A percentile compares a stretch with the other conserved stretches of the same genome.
These are phyloP conservation scores for Nothoprocta pentlandii DNA, from an alignment of 2,113 vertebrate genomes.

Conservation along the genomic window DNA sequence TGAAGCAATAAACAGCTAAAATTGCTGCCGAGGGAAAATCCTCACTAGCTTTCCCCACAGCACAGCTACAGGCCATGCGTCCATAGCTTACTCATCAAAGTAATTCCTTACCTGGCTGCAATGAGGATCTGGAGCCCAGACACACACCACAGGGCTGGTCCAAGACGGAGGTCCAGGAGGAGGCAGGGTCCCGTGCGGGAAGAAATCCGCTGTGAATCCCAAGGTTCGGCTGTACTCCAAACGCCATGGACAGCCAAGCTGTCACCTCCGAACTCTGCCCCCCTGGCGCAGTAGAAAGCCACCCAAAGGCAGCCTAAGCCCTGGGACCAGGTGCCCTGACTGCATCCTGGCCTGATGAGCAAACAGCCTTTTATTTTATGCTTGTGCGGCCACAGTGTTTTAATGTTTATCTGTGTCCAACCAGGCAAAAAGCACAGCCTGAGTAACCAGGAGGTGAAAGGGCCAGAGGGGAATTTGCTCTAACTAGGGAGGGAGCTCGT, in stretches of 20 bases:
- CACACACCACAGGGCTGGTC: rapidly evolving
- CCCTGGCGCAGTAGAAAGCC: neutral
- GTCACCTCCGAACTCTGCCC: rapidly evolving
- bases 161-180: neutral
- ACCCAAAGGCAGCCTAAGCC: neutral
- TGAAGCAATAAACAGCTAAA: neutral
- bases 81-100: rapidly evolving
- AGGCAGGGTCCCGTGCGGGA: rapidly evolving
- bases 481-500: neutral
- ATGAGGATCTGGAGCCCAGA: neutral
- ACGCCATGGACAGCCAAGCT: neutral
- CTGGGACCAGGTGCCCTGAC: neutral
- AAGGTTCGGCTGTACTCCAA: rapidly evolving
- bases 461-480: neutral
- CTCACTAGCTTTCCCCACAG: neutral
- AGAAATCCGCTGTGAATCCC: neutral
- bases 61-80: neutral
- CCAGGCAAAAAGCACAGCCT: conserved; percentile 11
- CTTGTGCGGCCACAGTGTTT: neutral
- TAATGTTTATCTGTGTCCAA: neutral
- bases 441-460: neutral
- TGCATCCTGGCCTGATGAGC: neutral
- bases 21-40: neutral
- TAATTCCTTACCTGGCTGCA: neutral
- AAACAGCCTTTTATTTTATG: neutral